Percentiles rank a stretch among this genome's conserved stretches.
These are phyloP conservation scores for Pseudococcus viburni DNA, from an alignment of 2,888 invertebrate genomes.

Conservation along the genomic window DNA sequence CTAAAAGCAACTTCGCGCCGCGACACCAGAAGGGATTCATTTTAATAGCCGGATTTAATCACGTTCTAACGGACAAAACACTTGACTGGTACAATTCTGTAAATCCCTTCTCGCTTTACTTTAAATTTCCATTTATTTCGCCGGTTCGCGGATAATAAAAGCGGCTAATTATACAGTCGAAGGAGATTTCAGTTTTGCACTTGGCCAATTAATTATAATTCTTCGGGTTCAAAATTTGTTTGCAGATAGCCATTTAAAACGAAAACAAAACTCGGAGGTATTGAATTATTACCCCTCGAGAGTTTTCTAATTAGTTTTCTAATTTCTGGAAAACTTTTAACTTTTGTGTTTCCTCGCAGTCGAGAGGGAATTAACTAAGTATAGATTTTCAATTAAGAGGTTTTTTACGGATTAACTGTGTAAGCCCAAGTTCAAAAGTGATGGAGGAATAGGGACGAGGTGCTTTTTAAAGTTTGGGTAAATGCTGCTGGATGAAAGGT, in stretches of 20 bases:
- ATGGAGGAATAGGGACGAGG: no score
- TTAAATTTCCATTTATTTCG: slow-evolving; percentile 63
- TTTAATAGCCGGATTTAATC: slow-evolving; percentile 63
- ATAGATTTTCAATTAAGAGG: slow-evolving; percentile 3
- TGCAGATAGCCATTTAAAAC: slow-evolving; percentile 51
- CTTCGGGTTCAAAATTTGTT: slow-evolving; percentile 53
- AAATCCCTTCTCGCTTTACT: slow-evolving; percentile 60
- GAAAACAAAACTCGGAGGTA: neutral
- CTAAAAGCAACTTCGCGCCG: slow-evolving; percentile 1
- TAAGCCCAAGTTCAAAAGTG: neutral
- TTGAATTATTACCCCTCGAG: neutral
- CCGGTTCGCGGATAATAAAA: slow-evolving; percentile 11
- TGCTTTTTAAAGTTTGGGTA: no score
- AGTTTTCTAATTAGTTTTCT: slow-evolving; percentile 23
- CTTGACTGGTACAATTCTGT: slow-evolving; percentile 62
- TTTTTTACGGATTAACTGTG: neutral
- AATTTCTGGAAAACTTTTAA: slow-evolving; percentile 28
- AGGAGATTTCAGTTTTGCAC: slow-evolving; percentile 45
- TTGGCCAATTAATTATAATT: slow-evolving; percentile 45
- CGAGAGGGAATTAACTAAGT: neutral
- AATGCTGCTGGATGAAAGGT: no score
- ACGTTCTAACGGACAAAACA: slow-evolving; percentile 63
- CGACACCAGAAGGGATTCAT: slow-evolving; percentile 41
- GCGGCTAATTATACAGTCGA: slow-evolving; percentile 61
- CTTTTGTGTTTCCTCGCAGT: neutral